phyloP scores from a whole-genome alignment of 2,888 invertebrate species.

The Lagria hirta region DNA sequence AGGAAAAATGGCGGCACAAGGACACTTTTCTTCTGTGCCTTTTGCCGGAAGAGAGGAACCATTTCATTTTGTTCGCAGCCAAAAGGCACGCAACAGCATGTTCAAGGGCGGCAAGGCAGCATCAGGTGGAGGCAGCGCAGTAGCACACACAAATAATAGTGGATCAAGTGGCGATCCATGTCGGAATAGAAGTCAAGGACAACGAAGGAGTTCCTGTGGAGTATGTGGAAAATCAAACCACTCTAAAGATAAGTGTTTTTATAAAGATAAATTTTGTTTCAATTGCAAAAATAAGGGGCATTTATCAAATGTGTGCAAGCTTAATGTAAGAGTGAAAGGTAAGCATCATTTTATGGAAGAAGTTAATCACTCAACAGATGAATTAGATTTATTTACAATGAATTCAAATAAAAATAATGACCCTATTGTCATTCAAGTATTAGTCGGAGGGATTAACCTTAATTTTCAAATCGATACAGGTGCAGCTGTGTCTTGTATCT shows the following conservation, averaged over 20 bases:
- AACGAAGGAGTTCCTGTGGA: background rate
- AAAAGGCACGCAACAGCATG: too few relatives aligned
- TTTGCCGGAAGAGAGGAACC: too few relatives aligned
- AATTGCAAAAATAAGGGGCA: constrained; percentile 11
- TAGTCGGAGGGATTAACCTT: background rate
- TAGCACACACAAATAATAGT: background rate
- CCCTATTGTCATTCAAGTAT: too few relatives aligned
- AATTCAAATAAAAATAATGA: background rate
- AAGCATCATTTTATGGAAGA: constrained; percentile 2
- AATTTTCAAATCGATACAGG: background rate
- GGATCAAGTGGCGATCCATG: background rate
- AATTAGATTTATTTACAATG: background rate
- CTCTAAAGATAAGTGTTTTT: constrained; percentile 5
- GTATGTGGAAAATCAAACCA: constrained; percentile 13
- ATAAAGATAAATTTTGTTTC: constrained; percentile 16
- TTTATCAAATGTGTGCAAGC: constrained; percentile 11
- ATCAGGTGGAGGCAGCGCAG: background rate
- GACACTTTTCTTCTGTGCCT: background rate
- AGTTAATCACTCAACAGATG: constrained; percentile 5
- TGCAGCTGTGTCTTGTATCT: too few relatives aligned
- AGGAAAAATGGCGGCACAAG: background rate
- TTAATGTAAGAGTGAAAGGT: background rate
- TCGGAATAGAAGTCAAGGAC: background rate
- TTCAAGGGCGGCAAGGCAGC: too few relatives aligned
- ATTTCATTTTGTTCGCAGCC: too few relatives aligned